Conservation (phyloP, 30 jellyfish, hydroid and myxozoan genomes). For the Aurelia aurita region DNA sequence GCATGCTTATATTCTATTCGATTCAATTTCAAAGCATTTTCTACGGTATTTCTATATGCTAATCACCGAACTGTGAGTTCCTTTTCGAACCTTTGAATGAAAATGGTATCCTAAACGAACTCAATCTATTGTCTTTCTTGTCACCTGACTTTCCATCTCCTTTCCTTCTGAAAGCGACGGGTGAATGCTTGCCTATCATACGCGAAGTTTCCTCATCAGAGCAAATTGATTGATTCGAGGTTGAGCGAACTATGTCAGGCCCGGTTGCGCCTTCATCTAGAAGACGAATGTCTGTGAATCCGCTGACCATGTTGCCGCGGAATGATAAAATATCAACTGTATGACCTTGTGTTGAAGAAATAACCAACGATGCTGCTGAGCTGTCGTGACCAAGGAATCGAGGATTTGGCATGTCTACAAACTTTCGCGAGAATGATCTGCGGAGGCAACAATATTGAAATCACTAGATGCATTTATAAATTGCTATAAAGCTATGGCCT, state of each 20-base stretch:
- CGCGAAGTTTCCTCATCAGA: slow-evolving; percentile 98
- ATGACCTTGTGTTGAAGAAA: slow-evolving; percentile 79
- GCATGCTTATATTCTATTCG: not conserved
- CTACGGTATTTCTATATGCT: not conserved
- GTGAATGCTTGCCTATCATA: slow-evolving; percentile 78
- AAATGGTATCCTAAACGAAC: slow-evolving; percentile 86
- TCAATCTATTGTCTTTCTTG: slow-evolving; percentile 76
- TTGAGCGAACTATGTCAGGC: slow-evolving; percentile 62
- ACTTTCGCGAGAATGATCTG: slow-evolving; percentile 81
- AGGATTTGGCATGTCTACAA: slow-evolving; percentile 91
- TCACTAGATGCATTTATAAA: too few relatives aligned
- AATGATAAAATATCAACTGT: slow-evolving; percentile 78
- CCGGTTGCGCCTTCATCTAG: slow-evolving; percentile 66
- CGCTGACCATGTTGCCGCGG: slow-evolving; percentile 84
- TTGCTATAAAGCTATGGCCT: too few relatives aligned
- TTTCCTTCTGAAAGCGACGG: slow-evolving; percentile 60
- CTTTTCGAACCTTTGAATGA: slow-evolving; percentile 90
- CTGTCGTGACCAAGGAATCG: slow-evolving; percentile 86
- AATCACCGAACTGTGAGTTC: slow-evolving; percentile 70
- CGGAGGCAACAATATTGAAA: not conserved
- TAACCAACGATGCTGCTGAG: slow-evolving; percentile 71
- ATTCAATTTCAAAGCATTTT: not conserved
- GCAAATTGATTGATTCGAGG: slow-evolving; percentile 89
- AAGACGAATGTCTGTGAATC: slow-evolving; percentile 52
- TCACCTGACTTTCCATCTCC: slow-evolving; percentile 62